Evolutionary conservation across 2,797 vertebrate genomes (phyloP), one percentile per base, ranked within the genome.

Genomic region (Myioborus miniatus): DNA sequence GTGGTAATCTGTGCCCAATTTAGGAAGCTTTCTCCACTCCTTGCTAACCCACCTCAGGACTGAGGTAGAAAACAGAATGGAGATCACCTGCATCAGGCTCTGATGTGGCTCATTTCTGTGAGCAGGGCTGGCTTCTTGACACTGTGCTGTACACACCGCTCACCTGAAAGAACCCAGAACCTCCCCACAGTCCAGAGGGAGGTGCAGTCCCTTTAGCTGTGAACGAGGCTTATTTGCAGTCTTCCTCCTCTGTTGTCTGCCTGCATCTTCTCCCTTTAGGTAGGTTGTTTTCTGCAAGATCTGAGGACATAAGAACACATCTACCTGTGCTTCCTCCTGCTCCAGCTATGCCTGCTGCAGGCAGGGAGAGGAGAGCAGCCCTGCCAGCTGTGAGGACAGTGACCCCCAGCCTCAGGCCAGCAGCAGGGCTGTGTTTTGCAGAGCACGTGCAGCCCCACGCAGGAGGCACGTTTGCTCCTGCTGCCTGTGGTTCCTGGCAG

Each of bases 401-500:
- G 69, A 77, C 84, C 60, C 46, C 46, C 23, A 67, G 3, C 16
- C 13, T 0, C 92, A 87, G 63, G 21, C 29, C 0, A 2, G 52
- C 3, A 4, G 81, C 78, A 50, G 69, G 76, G 58, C 69, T 56
- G 89, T 87, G 94, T 90, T 91, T 79, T 29, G 76, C 65, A 34
- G 64, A 49, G 76, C 95, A 94, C 72, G 62, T 94, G 95, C 85
- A 86, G 83, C 82, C 83, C 53, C 87, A 71, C 27, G 1, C 64
- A 78, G 60, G 62, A 87, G 79, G 69, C 79, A 78, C 46, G 13
- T 88, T 87, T 2, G 2, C 91, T 87, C 69, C 15, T 67, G 83
- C 83, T 71, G 92, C 86, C 91, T 81, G 85, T 4, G 69, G 87
- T 78, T 81, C 69, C 50, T 93, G 89, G 93, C 82, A 89, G 72